Evolutionary conservation across 1,140 invertebrate genomes (phyloP).

Genomic region (Geopemphigus sp.): DNA sequence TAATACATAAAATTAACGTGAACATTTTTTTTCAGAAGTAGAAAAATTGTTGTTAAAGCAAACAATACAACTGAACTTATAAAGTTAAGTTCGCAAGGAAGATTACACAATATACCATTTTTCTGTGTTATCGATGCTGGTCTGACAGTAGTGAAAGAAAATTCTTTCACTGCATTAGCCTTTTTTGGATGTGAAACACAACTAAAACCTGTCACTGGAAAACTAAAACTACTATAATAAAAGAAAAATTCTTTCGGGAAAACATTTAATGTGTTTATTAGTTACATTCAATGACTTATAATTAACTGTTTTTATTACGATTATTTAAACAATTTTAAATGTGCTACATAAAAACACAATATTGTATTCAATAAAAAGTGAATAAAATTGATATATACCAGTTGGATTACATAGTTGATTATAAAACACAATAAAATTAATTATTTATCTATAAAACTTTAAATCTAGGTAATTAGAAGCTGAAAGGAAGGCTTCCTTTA

Average conservation of each 20-base stretch:
- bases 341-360: conserved; percentile 25
- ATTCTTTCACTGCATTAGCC: conserved; percentile 35
- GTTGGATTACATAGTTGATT: conserved; percentile 3
- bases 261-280: conserved; percentile 28
- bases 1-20: too few relatives aligned
- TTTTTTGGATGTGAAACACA: conserved; percentile 28
- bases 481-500: background rate
- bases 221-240: conserved; percentile 35
- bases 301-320: background rate
- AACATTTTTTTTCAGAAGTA: conserved; percentile 7
- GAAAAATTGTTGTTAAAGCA: conserved; percentile 41
- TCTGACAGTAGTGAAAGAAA: background rate
- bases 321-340: conserved; percentile 18
- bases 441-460: conserved; percentile 12
- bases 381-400: conserved; percentile 1
- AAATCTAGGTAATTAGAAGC: conserved; percentile 21
- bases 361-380: background rate
- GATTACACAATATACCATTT: conserved; percentile 13
- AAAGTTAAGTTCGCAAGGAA: background rate
- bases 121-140: conserved; percentile 30
- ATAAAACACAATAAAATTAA: conserved; percentile 23
- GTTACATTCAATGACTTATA: conserved; percentile 23
- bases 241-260: background rate
- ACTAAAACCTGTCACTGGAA: conserved; percentile 34
- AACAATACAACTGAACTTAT: conserved; percentile 10